Evolutionary conservation across 53 echinoderm and acorn worm species (phyloP).

Genomic region (Paelopatides confundens): DNA sequence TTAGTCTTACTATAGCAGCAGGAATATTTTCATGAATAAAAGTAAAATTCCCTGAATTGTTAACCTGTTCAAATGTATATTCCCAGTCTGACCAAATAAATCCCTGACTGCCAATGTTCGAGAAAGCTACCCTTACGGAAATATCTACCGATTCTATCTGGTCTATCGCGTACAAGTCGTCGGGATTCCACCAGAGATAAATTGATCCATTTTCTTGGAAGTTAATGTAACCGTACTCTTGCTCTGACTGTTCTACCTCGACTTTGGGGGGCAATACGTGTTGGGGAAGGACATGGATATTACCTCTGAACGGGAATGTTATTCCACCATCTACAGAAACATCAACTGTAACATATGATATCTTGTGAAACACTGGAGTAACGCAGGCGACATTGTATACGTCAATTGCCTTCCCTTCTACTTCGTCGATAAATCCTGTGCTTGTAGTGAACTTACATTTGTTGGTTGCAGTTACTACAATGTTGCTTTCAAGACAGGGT

Average conservation of each 20-base stretch:
- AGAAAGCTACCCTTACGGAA: not conserved
- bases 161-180: not conserved
- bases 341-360: no score
- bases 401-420: no score
- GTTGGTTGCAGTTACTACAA: no score
- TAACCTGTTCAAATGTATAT: not conserved
- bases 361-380: constrained; percentile 57
- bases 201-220: not conserved
- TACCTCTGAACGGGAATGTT: constrained; percentile 56
- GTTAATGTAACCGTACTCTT: not conserved
- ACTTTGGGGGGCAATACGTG: not conserved
- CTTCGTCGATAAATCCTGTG: no score
- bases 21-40: not conserved
- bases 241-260: not conserved
- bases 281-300: constrained; percentile 63
- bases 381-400: constrained; percentile 46
- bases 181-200: not conserved
- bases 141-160: not conserved
- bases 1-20: not conserved
- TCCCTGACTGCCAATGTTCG: not conserved
- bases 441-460: no score
- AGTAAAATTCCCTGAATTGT: not conserved
- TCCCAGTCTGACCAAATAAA: not conserved
- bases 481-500: constrained; percentile 57
- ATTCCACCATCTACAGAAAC: constrained; percentile 50